Base-by-base conservation (phyloP, 2,113 vertebrate genomes). In the Taurulus bubalis region DNA sequence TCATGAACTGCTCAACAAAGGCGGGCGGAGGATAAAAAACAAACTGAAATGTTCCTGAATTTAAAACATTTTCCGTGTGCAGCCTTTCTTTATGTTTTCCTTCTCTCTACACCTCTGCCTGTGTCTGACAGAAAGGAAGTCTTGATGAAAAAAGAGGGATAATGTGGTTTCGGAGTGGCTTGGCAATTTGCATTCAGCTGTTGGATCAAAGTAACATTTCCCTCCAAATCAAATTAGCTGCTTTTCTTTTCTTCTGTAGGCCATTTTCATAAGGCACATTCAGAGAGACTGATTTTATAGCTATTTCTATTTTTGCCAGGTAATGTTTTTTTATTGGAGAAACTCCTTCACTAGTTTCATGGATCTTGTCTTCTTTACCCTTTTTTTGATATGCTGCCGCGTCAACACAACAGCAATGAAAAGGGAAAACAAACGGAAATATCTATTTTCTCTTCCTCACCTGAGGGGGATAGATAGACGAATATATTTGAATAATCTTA, bases 171-270 rank as follows among this genome's bases (percentile, higher is more conserved):
- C 79, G 62, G 56, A 82, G 79, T 65, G 70, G 77, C 75, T 87
- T 83, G 76, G 75, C 79, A 65, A 93, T 93, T 89, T 90, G 80
- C 87, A 91, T 92, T 88, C 77, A 92, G 88, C 75, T 72, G 86
- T 73, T 82, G 75, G 85, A 93, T 95, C 87, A 94, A 93, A 92
- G 88, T 91, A 83, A 78, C 82, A 77, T 79, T 90, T 89, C 64
- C 81, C 76, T 88, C 72, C 77, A 76, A 92, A 92, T 70, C 79
- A 92, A 93, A 92, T 92, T 81, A 91, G 87, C 82, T 45, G 12
- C 45, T 65, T 77, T 84, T 84, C 62, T 60, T 8, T 53, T 24
- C 45, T 78, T 59, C 60, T 77, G 20, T 66, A 1, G 72, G 82
- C 68, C 73, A 76, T 75, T 67, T 75, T 88, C 40, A 0, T 5